phyloP scores from a whole-genome alignment of 2,797 vertebrate genomes.

The Neosilurus hyrtlii region DNA sequence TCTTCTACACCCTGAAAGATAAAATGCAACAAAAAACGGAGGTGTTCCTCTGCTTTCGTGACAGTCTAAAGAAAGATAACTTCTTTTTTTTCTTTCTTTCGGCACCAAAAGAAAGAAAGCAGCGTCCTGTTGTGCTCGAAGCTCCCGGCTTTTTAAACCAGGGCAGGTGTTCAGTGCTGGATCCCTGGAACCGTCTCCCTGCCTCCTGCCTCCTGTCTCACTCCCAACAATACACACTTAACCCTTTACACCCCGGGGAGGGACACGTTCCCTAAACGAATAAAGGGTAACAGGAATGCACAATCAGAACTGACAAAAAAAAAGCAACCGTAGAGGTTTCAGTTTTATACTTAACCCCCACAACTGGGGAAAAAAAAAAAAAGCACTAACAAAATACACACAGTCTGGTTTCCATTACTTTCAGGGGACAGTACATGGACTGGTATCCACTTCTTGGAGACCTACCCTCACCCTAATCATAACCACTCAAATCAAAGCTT shows the following conservation, averaged over 20 bases:
- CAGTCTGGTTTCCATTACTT: no score
- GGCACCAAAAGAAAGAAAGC: slow-evolving; percentile 13
- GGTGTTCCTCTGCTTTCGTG: slow-evolving; percentile 33
- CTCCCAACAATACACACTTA: not conserved
- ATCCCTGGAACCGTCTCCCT: slow-evolving; percentile 25
- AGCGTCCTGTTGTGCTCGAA: slow-evolving; percentile 12
- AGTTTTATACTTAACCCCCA: no score
- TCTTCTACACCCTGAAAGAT: slow-evolving; percentile 28
- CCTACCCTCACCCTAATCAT: no score
- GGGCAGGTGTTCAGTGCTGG: slow-evolving; percentile 49
- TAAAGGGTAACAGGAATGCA: not conserved
- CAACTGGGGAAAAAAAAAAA: not conserved
- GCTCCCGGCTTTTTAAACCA: slow-evolving; percentile 20
- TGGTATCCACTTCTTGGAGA: no score
- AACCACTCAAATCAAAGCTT: no score
- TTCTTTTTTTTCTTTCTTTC: not conserved
- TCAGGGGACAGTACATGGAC: no score
- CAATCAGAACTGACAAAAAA: not conserved
- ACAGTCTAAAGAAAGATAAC: slow-evolving; percentile 25
- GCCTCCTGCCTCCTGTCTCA: slow-evolving; percentile 26
- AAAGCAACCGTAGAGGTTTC: not conserved
- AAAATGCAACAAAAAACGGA: slow-evolving; percentile 8
- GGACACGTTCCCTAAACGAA: not conserved
- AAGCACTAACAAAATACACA: no score
- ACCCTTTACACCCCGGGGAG: slow-evolving; percentile 22